These are phyloP conservation scores for Ptychochromis oligacanthus DNA, from an alignment of 2,113 vertebrate genomes.

Conservation along the genomic window DNA sequence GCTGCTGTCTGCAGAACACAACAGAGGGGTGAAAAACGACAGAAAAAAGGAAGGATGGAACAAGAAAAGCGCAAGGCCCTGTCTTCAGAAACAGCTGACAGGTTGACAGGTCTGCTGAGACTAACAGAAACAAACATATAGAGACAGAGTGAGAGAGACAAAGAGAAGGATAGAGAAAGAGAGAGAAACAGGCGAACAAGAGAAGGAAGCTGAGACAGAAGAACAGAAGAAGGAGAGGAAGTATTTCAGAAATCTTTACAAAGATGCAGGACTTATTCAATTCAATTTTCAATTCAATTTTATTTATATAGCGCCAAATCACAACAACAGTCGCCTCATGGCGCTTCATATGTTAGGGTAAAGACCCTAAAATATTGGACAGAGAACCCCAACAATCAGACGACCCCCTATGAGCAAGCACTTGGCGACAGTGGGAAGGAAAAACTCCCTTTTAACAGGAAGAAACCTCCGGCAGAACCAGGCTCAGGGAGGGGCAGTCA, in stretches of 20 bases:
- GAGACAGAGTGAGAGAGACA: slow-evolving; percentile 25
- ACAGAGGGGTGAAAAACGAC: slow-evolving; percentile 8
- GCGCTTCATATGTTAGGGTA: no score
- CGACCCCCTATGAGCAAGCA: no score
- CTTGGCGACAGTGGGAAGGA: no score
- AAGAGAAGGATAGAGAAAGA: not conserved
- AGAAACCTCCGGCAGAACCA: no score
- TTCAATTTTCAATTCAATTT: no score
- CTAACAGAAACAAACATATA: slow-evolving; percentile 55
- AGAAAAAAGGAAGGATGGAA: slow-evolving; percentile 57
- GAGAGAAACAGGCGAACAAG: not conserved
- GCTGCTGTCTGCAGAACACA: slow-evolving; percentile 9
- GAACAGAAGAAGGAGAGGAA: not conserved
- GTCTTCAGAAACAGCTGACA: slow-evolving; percentile 68
- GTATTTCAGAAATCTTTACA: not conserved
- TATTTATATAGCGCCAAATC: no score
- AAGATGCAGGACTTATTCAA: not conserved
- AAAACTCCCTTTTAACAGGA: no score
- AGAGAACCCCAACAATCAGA: no score
- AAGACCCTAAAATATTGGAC: no score
- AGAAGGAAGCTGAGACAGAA: not conserved
- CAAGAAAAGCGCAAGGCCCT: slow-evolving; percentile 50
- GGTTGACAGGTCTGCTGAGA: slow-evolving; percentile 76
- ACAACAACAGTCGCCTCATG: no score
- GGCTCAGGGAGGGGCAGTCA: no score